Base-by-base conservation (phyloP, 30 jellyfish, hydroid and myxozoan genomes). In the Hydra vulgaris region DNA sequence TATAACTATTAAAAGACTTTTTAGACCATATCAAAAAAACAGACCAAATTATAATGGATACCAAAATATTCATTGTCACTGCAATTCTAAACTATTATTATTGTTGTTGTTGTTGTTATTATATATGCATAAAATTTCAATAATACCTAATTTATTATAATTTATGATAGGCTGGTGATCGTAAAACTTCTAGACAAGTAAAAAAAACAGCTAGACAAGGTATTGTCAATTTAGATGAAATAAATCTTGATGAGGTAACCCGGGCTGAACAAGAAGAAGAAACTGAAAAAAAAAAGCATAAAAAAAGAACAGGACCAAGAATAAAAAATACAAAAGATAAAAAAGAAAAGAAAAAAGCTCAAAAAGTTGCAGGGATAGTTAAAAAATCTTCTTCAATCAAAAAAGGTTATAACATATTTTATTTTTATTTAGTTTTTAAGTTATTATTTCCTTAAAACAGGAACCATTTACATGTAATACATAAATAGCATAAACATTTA, bases 111-210 rank as follows among this genome's bases (percentile, higher is more conserved):
- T n/a, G n/a, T n/a, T n/a, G n/a, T n/a, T n/a, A n/a, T n/a, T n/a
- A n/a, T n/a, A n/a, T n/a, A n/a, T n/a, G n/a, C n/a, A n/a, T n/a
- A n/a, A n/a, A n/a, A n/a, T n/a, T n/a, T n/a, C n/a, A n/a, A n/a
- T n/a, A n/a, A n/a, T n/a, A n/a, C n/a, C n/a, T n/a, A n/a, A n/a
- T n/a, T n/a, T n/a, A n/a, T n/a, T n/a, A n/a, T n/a, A n/a, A n/a
- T n/a, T n/a, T n/a, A n/a, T n/a, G n/a, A n/a, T n/a, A 91, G 98
- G 98, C 94, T 78, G 98, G 98, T 19, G 98, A 91, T 19, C 91
- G 98, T 4, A 91, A 91, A 67, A 91, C 96, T 73, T 56, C 95
- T 19, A 82, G 98, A 53, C 95, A 87, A 76, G 81, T 89, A 17
- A 69, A 87, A 66, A 91, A 87, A 72, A 76, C 81, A 21, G 95